Evolutionary conservation across 2,113 vertebrate genomes (phyloP).

Genomic region (Phaetusa simplex): DNA sequence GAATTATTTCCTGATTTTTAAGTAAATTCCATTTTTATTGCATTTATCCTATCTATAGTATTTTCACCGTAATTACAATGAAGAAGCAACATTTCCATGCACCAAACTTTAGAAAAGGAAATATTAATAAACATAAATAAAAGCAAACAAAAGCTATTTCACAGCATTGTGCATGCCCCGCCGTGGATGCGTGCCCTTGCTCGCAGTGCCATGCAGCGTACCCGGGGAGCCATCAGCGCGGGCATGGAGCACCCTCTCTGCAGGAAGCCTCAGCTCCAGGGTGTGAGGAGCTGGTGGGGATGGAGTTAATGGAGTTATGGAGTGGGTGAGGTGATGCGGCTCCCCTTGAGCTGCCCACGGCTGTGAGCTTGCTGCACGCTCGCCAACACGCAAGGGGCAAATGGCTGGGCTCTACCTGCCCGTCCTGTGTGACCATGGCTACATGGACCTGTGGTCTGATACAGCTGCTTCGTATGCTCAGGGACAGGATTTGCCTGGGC

Average conservation of each 20-base stretch:
- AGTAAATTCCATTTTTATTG: background rate
- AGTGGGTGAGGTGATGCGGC: background rate
- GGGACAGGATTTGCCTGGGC: background rate
- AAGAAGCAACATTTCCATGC: background rate
- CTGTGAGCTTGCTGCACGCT: background rate
- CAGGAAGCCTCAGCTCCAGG: background rate
- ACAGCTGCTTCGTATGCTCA: background rate
- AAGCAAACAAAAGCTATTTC: background rate
- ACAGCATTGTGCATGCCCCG: background rate
- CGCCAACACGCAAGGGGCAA: background rate
- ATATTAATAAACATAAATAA: background rate
- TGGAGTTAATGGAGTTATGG: background rate
- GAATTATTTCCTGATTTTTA: background rate
- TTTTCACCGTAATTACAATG: background rate
- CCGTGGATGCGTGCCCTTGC: background rate
- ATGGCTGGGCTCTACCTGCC: background rate
- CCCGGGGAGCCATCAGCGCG: fast-evolving
- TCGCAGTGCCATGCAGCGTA: fast-evolving
- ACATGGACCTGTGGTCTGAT: background rate
- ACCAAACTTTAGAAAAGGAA: background rate
- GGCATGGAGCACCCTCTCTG: background rate
- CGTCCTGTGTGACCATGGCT: background rate
- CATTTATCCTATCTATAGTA: background rate
- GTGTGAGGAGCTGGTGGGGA: background rate
- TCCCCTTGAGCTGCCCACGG: background rate